Evolutionary conservation across 2,888 invertebrate genomes (phyloP), one percentile per base, ranked within the genome.

Genomic region (Sisyra nigra): DNA sequence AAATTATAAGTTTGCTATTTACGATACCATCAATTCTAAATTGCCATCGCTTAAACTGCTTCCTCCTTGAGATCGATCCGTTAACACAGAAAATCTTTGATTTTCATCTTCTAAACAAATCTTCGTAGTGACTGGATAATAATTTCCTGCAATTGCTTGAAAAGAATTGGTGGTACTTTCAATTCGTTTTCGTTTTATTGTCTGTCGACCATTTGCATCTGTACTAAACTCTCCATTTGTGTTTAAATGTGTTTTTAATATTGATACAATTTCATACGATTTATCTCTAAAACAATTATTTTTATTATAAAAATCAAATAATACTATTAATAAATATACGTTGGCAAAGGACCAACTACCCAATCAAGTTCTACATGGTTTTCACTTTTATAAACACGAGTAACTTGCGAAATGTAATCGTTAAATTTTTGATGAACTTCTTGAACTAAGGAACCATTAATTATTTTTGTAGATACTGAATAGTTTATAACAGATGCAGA

Each of bases 141-240:
- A 98, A 58, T 98, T 98, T 0, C 79, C 85, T 0, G 91, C 68
- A 0, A 88, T 62, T 0, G 74, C 72, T 57, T 96, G 92, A 0
- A 67, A 62, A 9, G 86, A 53, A 1, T 72, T 65, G 0, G 80
- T 47, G 7, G 24, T 5, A 10, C 92, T 65, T 45, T 68, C 65
- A 55, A 84, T 68, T 17, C 76, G 58, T 7, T 68, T 68, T 24
- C 94, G 67, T 52, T 77, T 73, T 15, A 93, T 53, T 59, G 84
- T 74, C 59, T 93, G 87, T 10, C 96, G 68, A 0, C 94, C 96
- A 59, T 96, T 98, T 0, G 91, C 81, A 58, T 97, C 97, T 0
- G 96, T 97, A 56, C 78, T 91, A 58, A 96, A 96, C 0, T 65
- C 66, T 0, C 72, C 72, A 1, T 73, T 64, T 0, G 77, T 77